Evolutionary conservation across 2,113 vertebrate genomes (phyloP), one percentile per base, ranked within the genome.

Genomic region (Noctilio leporinus): DNA sequence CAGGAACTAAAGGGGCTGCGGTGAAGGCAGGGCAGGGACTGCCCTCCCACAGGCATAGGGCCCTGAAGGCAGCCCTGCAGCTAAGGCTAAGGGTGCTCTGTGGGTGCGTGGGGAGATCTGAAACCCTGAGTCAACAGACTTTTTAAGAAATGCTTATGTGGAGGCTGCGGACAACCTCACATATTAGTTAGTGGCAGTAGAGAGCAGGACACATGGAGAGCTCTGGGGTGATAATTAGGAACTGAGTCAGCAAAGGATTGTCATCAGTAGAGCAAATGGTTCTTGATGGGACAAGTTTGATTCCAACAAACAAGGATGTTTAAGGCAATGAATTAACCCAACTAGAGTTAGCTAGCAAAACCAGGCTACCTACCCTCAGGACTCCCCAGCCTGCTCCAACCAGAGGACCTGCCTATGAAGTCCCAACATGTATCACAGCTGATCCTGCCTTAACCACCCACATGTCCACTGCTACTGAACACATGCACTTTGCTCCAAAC

Each of bases 81-180:
- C 9, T 0, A 0, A 20, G 10, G 15, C 9, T 0, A 0, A 20
- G 3, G 3, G 17, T 33, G 30, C 10, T 57, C 85, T 3, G 0
- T 5, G 30, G 43, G n/a, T 14, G 10, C 57, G 22, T 81, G 5
- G 43, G 49, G 24, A 88, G 70, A 24, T 40, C 28, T 19, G 35
- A 45, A 53, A 16, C 26, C 7, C 70, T 0, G 5, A 62, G 35
- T 24, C 38, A 35, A 35, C 2, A 28, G 70, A 22, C 14, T 76
- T 53, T 30, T 55, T 45, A 3, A 49, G 16, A 47, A 40, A 8
- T 47, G n/a, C 15, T 49, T 35, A 7, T 22, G 15, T 9, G 55
- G 62, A 81, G 35, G 7, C 10, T 28, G 45, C 35, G 53, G 15
- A 49, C 1, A 24, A 70, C 26, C 40, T 19, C 8, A 8, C 5